These are phyloP conservation scores for Stegodyphus dumicola DNA, from an alignment of 1,140 invertebrate species.

Conservation along the genomic window DNA sequence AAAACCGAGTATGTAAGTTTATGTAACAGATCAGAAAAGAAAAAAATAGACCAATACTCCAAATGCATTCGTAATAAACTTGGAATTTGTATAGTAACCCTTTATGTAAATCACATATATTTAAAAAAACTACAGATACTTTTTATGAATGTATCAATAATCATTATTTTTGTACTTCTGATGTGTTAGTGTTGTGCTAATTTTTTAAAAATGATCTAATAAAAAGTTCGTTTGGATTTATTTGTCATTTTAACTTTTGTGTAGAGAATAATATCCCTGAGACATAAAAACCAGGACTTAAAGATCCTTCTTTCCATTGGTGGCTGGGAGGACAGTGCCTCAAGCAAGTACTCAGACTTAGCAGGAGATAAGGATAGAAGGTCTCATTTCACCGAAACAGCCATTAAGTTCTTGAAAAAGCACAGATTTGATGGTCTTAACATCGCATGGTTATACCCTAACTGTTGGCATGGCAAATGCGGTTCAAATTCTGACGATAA, in stretches of 20 bases:
- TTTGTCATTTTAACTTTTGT: neutral
- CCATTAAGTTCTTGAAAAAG: slow-evolving; percentile 74
- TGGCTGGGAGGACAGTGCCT: slow-evolving; percentile 79
- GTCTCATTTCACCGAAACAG: slow-evolving; percentile 78
- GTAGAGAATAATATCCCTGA: slow-evolving; percentile 75
- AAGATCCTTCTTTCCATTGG: slow-evolving; percentile 84
- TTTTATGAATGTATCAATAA: too few species aligned
- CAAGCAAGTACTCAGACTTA: slow-evolving; percentile 75
- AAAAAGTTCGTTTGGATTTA: neutral
- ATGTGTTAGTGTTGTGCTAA: too few species aligned
- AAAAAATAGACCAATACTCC: too few species aligned
- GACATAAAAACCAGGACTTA: slow-evolving; percentile 72
- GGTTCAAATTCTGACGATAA: slow-evolving; percentile 8
- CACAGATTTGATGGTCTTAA: slow-evolving; percentile 95
- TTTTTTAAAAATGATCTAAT: too few species aligned
- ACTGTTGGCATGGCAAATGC: slow-evolving; percentile 81
- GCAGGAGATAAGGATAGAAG: slow-evolving; percentile 75
- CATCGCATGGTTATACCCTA: slow-evolving; percentile 95
- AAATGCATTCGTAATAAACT: too few species aligned
- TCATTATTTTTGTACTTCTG: too few species aligned
- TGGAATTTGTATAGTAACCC: too few species aligned
- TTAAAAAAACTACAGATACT: too few species aligned
- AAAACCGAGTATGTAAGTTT: too few species aligned
- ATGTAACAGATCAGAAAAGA: too few species aligned
- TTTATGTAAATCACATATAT: too few species aligned